Percentiles rank a stretch among this genome's conserved stretches.
Conservation (phyloP, 2,113 vertebrate genomes). For the Thermophis baileyi region DNA sequence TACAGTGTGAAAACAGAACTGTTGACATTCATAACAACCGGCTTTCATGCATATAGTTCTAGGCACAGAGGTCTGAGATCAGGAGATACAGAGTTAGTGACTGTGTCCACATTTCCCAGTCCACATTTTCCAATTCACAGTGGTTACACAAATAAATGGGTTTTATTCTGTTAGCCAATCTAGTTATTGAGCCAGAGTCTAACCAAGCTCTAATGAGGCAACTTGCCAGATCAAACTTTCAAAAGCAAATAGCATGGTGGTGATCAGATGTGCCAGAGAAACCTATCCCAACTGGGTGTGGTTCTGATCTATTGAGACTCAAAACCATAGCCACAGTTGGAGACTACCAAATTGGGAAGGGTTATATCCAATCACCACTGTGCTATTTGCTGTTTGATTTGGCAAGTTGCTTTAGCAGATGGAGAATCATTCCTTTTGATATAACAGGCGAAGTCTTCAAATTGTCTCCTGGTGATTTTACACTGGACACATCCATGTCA, state of each 20-base stretch:
- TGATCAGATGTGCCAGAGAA: neutral
- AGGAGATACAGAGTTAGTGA: too few species aligned
- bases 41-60: neutral
- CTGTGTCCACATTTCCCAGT: neutral
- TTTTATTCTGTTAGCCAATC: neutral
- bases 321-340: neutral
- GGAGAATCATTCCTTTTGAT: neutral
- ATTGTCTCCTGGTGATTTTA: neutral
- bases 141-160: neutral
- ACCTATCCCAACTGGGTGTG: neutral
- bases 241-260: slow-evolving; percentile 1
- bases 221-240: neutral
- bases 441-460: neutral
- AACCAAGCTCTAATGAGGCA: neutral
- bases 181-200: neutral
- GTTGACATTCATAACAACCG: neutral
- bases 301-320: neutral
- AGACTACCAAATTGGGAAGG: neutral
- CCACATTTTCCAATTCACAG: neutral
- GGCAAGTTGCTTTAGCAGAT: neutral
- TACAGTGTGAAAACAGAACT: neutral
- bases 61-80: neutral
- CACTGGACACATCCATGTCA: neutral
- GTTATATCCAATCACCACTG: neutral
- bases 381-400: neutral